A percentile compares a stretch with the other conserved stretches of the same genome.
Evolutionary conservation across 2,113 vertebrate species (phyloP).

Genomic region (Saccopteryx leptura): DNA sequence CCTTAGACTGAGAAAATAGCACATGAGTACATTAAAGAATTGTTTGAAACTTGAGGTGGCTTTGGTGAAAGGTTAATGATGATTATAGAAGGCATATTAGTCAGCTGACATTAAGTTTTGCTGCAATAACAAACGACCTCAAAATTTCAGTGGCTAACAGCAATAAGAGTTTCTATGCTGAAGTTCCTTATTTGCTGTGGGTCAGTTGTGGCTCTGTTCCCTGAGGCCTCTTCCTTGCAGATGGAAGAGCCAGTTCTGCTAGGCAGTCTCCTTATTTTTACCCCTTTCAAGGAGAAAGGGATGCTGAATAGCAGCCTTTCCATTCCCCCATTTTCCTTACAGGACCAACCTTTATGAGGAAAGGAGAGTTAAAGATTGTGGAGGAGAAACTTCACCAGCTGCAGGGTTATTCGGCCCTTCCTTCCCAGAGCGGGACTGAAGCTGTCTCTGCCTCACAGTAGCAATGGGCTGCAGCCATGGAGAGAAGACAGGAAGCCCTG

Average conservation of each 20-base stretch:
- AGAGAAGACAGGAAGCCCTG: too few species aligned
- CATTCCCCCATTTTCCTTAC: not conserved
- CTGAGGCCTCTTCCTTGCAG: not conserved
- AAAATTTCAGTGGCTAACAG: not conserved
- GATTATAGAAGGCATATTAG: not conserved
- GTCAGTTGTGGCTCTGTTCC: not conserved
- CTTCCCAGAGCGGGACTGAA: not conserved
- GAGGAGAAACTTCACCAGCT: not conserved
- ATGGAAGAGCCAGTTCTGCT: not conserved
- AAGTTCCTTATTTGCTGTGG: not conserved
- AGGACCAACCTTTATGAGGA: not conserved
- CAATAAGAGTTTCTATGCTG: not conserved
- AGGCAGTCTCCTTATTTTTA: not conserved
- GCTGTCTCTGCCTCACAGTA: not conserved
- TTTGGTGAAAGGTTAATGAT: conserved; percentile 8
- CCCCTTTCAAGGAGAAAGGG: not conserved
- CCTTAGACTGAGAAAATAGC: conserved; percentile 17
- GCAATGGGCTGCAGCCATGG: not conserved
- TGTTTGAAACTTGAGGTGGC: not conserved
- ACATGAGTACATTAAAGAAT: not conserved
- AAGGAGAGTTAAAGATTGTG: not conserved
- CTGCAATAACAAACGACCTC: not conserved
- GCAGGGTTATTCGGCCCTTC: not conserved
- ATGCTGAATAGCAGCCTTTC: not conserved
- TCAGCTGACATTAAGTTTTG: conserved; percentile 45